Conservation (phyloP, 2,797 vertebrate genomes). For the Arctocebus calabarensis region DNA sequence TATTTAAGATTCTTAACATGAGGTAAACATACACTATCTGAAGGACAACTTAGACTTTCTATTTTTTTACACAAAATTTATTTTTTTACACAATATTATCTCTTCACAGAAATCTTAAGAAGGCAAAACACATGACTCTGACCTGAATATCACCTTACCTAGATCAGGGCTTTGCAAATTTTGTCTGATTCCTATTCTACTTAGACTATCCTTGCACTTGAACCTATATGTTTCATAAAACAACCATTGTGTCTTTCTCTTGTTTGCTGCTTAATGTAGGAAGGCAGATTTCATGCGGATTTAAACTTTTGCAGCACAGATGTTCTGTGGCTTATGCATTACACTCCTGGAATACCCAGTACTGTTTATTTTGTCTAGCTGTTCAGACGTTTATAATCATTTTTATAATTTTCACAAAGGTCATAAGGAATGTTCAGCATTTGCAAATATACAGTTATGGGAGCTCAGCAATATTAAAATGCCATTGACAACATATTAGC, state of each 20-base stretch:
- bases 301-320: slow-evolving; percentile 59
- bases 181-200: background rate
- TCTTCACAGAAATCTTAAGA: background rate
- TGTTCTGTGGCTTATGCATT: slow-evolving; percentile 43
- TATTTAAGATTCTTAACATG: background rate
- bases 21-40: background rate
- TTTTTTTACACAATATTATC: background rate
- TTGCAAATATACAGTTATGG: slow-evolving; percentile 55
- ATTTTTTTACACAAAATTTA: background rate
- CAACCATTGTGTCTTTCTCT: background rate
- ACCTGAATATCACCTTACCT: background rate
- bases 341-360: slow-evolving; percentile 5
- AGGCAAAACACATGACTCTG: background rate
- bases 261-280: background rate
- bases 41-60: background rate
- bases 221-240: background rate
- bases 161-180: background rate
- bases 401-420: slow-evolving; percentile 71
- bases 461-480: slow-evolving; percentile 60
- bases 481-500: slow-evolving; percentile 4
- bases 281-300: background rate
- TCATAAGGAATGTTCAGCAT: slow-evolving; percentile 57
- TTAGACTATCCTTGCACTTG: background rate
- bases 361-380: slow-evolving; percentile 67
- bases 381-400: slow-evolving; percentile 68